These are phyloP conservation scores for Anticlea derivata DNA, from an alignment of 2,888 invertebrate genomes.

Conservation along the genomic window DNA sequence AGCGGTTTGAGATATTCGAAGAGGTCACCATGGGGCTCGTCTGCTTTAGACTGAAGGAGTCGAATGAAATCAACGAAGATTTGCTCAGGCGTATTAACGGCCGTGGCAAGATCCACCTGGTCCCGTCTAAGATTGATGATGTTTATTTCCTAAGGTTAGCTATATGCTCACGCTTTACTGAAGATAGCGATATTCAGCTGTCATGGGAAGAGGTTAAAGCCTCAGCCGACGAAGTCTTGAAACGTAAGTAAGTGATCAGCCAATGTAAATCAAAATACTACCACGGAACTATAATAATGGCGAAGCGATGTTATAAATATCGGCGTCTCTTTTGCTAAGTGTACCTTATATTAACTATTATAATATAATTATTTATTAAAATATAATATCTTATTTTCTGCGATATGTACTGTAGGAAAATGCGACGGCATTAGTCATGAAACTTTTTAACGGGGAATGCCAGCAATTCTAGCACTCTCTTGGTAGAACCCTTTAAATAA, in stretches of 20 bases:
- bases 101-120: constrained; percentile 95
- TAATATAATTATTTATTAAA: neutral
- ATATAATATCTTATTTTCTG: no score
- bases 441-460: neutral
- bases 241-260: constrained; percentile 25
- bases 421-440: no score
- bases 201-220: constrained; percentile 94
- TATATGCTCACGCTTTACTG: constrained; percentile 93
- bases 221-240: constrained; percentile 87
- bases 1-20: constrained; percentile 94
- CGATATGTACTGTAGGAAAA: no score
- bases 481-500: neutral
- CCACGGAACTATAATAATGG: neutral
- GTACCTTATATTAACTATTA: no score
- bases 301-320: no score
- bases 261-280: neutral
- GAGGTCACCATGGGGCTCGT: constrained; percentile 97
- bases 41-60: constrained; percentile 96
- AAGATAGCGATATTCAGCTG: constrained; percentile 90
- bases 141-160: constrained; percentile 94
- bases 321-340: no score
- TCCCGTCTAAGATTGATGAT: constrained; percentile 94
- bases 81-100: constrained; percentile 94
- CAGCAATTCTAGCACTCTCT: neutral
- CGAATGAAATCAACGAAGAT: constrained; percentile 92